Percentiles rank a stretch among this genome's conserved stretches.
phyloP scores from a whole-genome alignment of 2,888 invertebrate species.

The Taenaris catops region DNA sequence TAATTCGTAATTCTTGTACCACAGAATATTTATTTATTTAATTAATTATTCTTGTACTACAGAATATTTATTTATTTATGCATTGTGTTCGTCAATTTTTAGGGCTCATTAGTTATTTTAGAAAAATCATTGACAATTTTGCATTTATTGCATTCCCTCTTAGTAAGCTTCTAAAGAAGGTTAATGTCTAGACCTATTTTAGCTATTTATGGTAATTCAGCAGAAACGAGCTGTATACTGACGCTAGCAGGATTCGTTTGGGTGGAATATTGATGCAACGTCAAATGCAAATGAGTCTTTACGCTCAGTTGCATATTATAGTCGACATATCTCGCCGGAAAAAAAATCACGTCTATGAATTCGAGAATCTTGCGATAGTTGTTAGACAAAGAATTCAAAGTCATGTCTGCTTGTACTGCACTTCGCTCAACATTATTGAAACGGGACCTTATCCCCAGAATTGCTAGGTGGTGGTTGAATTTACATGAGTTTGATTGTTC shows the following conservation, averaged over 20 bases:
- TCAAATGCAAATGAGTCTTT: conserved; percentile 9
- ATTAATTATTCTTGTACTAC: too few species aligned
- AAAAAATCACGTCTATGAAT: conserved; percentile 19
- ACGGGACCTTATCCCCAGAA: conserved; percentile 29
- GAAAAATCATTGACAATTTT: conserved; percentile 5
- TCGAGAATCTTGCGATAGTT: conserved; percentile 31
- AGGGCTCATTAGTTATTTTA: neutral
- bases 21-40: too few species aligned
- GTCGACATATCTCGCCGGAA: conserved; percentile 8
- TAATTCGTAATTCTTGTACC: too few species aligned
- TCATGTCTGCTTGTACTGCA: conserved; percentile 34
- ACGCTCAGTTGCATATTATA: conserved; percentile 11
- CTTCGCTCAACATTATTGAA: too few species aligned
- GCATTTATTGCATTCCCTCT: conserved; percentile 1
- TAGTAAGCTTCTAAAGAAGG: conserved; percentile 6
- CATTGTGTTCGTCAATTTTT: conserved; percentile 11
- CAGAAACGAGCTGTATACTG: conserved; percentile 3
- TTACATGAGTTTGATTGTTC: conserved; percentile 32
- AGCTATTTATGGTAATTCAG: neutral
- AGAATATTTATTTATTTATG: too few species aligned
- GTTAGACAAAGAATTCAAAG: conserved; percentile 25
- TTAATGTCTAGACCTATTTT: neutral
- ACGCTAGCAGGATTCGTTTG: neutral
- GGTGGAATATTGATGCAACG: conserved; percentile 4
- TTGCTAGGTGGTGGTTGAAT: conserved; percentile 36